phyloP scores from a whole-genome alignment of 2,888 invertebrate genomes.

The Rhamphomyia laevipes region DNA sequence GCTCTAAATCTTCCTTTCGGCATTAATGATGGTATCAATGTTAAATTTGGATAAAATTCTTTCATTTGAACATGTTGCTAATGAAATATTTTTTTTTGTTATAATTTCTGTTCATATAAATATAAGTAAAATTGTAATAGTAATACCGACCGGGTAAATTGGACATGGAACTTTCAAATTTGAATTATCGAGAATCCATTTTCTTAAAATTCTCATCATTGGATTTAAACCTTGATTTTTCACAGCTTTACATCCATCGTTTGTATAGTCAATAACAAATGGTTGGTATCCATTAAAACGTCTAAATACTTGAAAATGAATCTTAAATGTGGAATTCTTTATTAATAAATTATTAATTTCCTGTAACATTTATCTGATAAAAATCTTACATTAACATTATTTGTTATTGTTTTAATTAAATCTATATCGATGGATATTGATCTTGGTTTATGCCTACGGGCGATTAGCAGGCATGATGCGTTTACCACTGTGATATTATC shows the following conservation, averaged over 20 bases:
- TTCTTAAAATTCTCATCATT: neutral
- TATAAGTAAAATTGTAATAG: too few species aligned
- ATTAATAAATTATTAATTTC: too few species aligned
- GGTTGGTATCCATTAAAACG: neutral
- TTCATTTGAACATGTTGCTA: neutral
- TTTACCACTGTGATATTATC: too few species aligned
- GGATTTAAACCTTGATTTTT: neutral
- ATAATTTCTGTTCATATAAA: too few species aligned
- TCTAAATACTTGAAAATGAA: neutral
- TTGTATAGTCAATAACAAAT: neutral
- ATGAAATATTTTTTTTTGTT: too few species aligned
- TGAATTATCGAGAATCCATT: neutral
- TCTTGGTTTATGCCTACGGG: too few species aligned
- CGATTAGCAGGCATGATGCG: too few species aligned
- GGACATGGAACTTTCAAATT: neutral
- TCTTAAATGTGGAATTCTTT: too few species aligned
- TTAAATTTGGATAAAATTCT: neutral
- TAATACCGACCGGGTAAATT: neutral
- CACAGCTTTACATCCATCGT: neutral
- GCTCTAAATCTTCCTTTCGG: neutral
- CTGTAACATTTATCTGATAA: too few species aligned
- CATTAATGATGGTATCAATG: neutral
- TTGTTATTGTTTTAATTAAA: too few species aligned
- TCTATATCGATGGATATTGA: too few species aligned
- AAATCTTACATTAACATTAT: neutral